A percentile compares a stretch with the other conserved stretches of the same genome.
Conservation (phyloP, 2,888 invertebrate species). For the Acleris emargana region DNA sequence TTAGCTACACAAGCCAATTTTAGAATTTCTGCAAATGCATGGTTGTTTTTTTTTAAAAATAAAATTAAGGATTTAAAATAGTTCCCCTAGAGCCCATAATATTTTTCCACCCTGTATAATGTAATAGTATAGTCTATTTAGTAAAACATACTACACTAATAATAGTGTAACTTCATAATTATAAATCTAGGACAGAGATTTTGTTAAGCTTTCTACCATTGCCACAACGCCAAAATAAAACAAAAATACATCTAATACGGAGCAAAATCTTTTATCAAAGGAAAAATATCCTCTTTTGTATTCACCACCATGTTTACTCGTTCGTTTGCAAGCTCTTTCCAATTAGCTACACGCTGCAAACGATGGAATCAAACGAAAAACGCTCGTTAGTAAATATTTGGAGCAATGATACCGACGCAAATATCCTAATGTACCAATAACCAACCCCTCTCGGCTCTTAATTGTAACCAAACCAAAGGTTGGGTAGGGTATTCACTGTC, state of each 20-base stretch:
- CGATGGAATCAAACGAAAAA: conserved; percentile 19
- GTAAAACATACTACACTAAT: too few relatives aligned
- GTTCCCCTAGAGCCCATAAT: too few relatives aligned
- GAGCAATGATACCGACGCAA: conserved; percentile 1
- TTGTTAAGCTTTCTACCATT: too few relatives aligned
- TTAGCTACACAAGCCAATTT: too few relatives aligned
- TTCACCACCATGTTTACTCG: background rate
- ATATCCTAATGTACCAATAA: conserved; percentile 11
- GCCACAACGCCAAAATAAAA: background rate
- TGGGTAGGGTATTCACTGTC: background rate
- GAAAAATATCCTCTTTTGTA: background rate
- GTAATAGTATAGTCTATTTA: too few relatives aligned
- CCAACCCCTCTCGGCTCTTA: background rate
- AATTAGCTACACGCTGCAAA: conserved; percentile 11
- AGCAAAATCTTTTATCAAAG: too few relatives aligned
- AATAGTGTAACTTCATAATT: too few relatives aligned
- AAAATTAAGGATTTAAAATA: too few relatives aligned
- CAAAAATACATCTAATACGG: background rate
- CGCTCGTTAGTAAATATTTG: conserved; percentile 28
- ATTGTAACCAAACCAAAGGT: conserved; percentile 1
- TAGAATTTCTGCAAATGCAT: too few relatives aligned
- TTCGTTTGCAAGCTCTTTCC: background rate
- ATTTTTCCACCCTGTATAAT: too few relatives aligned
- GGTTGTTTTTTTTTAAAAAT: too few relatives aligned
- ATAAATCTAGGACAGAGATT: too few relatives aligned